A percentile compares a stretch with the other conserved stretches of the same genome.
phyloP scores from a whole-genome alignment of 2,888 invertebrate species.

The Eupithecia exiguata region DNA sequence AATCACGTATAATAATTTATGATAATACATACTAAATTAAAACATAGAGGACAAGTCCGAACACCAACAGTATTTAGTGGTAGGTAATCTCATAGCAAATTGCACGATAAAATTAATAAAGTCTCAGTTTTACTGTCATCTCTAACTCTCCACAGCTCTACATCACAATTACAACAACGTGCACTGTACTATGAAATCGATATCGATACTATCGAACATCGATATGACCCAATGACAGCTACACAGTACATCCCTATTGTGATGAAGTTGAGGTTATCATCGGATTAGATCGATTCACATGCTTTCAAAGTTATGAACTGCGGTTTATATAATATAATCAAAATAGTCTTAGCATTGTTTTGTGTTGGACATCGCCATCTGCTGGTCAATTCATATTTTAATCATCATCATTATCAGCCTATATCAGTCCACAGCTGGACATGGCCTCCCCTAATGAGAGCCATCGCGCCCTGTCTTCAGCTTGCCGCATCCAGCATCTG shows the following conservation, averaged over 20 bases:
- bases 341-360: background rate
- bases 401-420: no score
- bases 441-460: no score
- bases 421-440: no score
- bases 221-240: conserved; percentile 42
- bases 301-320: background rate
- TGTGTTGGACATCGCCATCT: no score
- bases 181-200: conserved; percentile 37
- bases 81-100: background rate
- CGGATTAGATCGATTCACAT: conserved; percentile 1
- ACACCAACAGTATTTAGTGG: no score
- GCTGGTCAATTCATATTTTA: no score
- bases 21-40: no score
- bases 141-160: conserved; percentile 14
- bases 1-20: no score
- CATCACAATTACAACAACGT: conserved; percentile 8
- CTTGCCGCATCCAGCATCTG: no score
- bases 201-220: conserved; percentile 35
- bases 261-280: conserved; percentile 16
- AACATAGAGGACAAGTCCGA: no score
- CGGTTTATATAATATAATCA: no score
- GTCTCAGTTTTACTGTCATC: background rate
- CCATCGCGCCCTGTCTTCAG: no score
- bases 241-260: conserved; percentile 42
- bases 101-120: background rate